Percentiles rank a stretch among this genome's conserved stretches.
Evolutionary conservation across 2,888 invertebrate species (phyloP).

Genomic region (Atherix ibis): DNA sequence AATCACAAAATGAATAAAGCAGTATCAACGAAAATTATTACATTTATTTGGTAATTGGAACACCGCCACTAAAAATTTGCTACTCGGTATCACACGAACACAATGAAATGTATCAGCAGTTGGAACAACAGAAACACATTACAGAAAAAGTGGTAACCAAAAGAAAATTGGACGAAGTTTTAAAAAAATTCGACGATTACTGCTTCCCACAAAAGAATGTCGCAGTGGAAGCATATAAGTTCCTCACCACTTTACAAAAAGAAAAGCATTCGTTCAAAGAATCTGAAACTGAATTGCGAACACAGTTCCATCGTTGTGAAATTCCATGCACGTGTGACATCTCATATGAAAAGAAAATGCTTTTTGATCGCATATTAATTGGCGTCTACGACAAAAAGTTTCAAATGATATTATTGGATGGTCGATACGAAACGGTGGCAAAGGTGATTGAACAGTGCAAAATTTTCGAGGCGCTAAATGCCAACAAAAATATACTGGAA

Average conservation of each 20-base stretch:
- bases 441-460: constrained; percentile 12
- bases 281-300: constrained; percentile 10
- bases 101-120: too few species aligned
- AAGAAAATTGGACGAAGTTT: not conserved
- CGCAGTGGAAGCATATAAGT: constrained; percentile 12
- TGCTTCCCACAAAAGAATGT: constrained; percentile 2
- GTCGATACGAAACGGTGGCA: constrained; percentile 8
- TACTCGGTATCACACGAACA: too few species aligned
- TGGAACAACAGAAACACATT: too few species aligned
- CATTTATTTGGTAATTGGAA: too few species aligned
- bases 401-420: constrained; percentile 13
- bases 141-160: too few species aligned
- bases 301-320: constrained; percentile 10
- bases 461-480: constrained; percentile 9
- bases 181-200: not conserved
- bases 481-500: constrained; percentile 9
- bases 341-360: constrained; percentile 12
- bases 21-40: too few species aligned
- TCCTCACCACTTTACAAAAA: constrained; percentile 10
- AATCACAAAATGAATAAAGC: too few species aligned
- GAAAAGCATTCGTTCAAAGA: constrained; percentile 11
- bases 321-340: constrained; percentile 9
- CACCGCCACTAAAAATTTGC: too few species aligned
- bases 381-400: constrained; percentile 12
- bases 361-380: constrained; percentile 12